These are phyloP conservation scores for Schizotus pectinicornis DNA, from an alignment of 2,888 invertebrate species.

Conservation along the genomic window DNA sequence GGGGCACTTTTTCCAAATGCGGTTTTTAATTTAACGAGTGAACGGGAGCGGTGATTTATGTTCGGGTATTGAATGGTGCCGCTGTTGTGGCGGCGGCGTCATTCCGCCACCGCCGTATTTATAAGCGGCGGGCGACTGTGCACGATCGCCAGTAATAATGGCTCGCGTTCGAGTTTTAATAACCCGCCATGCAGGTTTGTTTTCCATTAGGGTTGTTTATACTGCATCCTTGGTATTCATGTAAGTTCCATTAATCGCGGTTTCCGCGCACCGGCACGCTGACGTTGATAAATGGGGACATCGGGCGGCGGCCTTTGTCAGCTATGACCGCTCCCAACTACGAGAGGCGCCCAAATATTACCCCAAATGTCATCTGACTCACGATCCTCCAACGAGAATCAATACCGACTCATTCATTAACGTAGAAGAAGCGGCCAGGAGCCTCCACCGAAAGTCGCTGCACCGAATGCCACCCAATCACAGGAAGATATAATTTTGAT, in stretches of 20 bases:
- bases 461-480: too few relatives aligned
- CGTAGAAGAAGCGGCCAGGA: background rate
- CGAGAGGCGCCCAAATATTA: constrained; percentile 18
- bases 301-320: constrained; percentile 44
- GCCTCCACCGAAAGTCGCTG: background rate
- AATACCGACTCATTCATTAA: too few relatives aligned
- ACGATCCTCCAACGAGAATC: too few relatives aligned
- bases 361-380: background rate
- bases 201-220: constrained; percentile 54
- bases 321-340: constrained; percentile 36
- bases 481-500: too few relatives aligned
- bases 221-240: constrained; percentile 51
- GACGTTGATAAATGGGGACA: constrained; percentile 53
- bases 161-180: constrained; percentile 43
- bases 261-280: constrained; percentile 45
- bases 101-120: constrained; percentile 28
- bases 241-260: constrained; percentile 55
- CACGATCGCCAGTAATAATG: constrained; percentile 37
- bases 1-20: constrained; percentile 43
- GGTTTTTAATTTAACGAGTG: constrained; percentile 51
- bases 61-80: constrained; percentile 44
- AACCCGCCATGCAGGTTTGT: constrained; percentile 47
- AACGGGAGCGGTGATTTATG: constrained; percentile 48
- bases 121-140: constrained; percentile 38
- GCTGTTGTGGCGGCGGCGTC: constrained; percentile 32